Evolutionary conservation across 2,888 invertebrate genomes (phyloP), one percentile per base, ranked within the genome.

Genomic region (Drosophila conformis): DNA sequence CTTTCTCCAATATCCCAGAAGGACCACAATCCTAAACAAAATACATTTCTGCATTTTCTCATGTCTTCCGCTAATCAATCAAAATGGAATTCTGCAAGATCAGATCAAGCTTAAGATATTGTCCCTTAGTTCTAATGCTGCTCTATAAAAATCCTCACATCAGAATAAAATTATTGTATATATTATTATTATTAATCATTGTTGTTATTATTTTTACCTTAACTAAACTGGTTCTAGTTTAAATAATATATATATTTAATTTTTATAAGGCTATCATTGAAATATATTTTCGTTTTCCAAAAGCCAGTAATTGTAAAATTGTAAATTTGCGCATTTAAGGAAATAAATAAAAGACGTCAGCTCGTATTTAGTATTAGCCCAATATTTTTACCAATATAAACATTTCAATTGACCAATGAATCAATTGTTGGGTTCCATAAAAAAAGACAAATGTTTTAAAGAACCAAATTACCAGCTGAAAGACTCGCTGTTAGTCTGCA

Each of bases 281-380:
- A 40, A 11, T 11, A n/a, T 5, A 42, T 42, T 42, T n/a, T 11
- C 5, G 2, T n/a, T 5, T 38, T 38, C 27, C 38, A 38, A 38
- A 38, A n/a, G n/a, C 8, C 8, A 8, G 8, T n/a, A n/a, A 40
- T n/a, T 40, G 4, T 10, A n/a, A n/a, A 1, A 18, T 38, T 38
- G 18, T 3, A 38, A 38, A 18, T 38, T n/a, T 18, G 8, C 38
- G 8, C 38, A 18, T 38, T 18, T 8, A 40, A 8, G 38, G 4
- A 38, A n/a, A n/a, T 1, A 38, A n/a, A 38, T n/a, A 4, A 18
- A 40, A 40, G 1, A 1, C n/a, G 1, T n/a, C 40, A 4, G n/a
- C 4, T n/a, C 0, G 0, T 10, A 10, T 10, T 40, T 40, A 40
- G 4, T 10, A 38, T 3, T 8, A 18, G 0, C 18, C 18, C 8